Conservation (phyloP, 2,888 invertebrate genomes). For the Drepana falcataria region DNA sequence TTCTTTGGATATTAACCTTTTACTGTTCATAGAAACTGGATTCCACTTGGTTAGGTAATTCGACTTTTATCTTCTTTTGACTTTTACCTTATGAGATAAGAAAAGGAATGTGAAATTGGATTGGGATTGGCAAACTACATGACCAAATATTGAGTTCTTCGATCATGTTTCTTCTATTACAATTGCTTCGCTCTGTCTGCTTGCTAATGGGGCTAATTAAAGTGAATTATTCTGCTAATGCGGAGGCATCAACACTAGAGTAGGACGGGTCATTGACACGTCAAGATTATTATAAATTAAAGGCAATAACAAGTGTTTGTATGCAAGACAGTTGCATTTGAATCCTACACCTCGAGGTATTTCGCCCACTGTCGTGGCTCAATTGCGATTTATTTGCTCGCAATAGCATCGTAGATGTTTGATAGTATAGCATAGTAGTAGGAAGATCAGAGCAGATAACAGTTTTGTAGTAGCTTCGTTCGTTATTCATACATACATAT, state of each 20-base stretch:
- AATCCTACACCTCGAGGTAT: constrained; percentile 34
- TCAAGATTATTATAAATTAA: background rate
- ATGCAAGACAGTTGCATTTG: constrained; percentile 30
- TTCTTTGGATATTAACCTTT: too few species aligned
- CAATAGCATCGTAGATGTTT: constrained; percentile 13
- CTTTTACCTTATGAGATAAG: too few species aligned
- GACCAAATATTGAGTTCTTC: background rate
- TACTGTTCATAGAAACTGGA: too few species aligned
- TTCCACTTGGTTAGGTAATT: too few species aligned
- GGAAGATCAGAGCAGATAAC: too few species aligned
- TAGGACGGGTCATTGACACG: background rate
- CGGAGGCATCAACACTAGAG: constrained; percentile 1
- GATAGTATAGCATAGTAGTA: constrained; percentile 6
- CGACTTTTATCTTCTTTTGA: too few species aligned
- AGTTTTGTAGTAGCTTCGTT: too few species aligned
- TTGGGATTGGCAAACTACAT: too few species aligned
- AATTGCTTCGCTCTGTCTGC: background rate
- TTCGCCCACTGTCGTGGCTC: constrained; percentile 42
- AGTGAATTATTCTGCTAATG: constrained; percentile 11
- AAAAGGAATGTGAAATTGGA: too few species aligned
- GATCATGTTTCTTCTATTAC: background rate
- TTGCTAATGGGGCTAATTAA: constrained; percentile 3
- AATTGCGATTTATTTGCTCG: constrained; percentile 37
- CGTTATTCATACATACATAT: too few species aligned
- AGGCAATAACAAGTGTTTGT: background rate